Conservation (phyloP, 2,797 vertebrate genomes). For the Sylvilagus floridanus region DNA sequence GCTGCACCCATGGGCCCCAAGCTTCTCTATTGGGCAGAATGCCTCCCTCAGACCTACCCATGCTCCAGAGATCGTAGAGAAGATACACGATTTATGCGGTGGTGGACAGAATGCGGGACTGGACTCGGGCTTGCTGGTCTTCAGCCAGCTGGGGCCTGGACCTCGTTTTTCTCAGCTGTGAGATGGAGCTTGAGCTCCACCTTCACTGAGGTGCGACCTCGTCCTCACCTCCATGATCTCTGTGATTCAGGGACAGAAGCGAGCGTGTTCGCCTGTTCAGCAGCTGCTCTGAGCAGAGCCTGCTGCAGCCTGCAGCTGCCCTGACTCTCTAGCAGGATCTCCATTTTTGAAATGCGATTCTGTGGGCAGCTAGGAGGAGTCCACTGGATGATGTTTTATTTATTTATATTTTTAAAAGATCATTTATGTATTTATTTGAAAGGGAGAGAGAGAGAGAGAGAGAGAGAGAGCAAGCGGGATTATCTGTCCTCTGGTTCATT, state of each 20-base stretch:
- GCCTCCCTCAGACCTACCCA: not conserved
- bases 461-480: too few relatives aligned
- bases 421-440: too few relatives aligned
- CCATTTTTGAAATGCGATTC: not conserved
- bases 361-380: not conserved
- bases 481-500: too few relatives aligned
- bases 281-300: not conserved
- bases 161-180: not conserved
- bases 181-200: not conserved
- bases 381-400: not conserved
- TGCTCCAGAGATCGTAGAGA: not conserved
- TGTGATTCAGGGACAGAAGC: not conserved
- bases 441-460: too few relatives aligned
- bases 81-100: not conserved
- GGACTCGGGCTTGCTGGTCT: not conserved
- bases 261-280: not conserved
- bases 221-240: not conserved
- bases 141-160: not conserved
- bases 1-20: not conserved
- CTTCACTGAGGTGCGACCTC: not conserved
- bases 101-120: not conserved
- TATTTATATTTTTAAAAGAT: too few relatives aligned
- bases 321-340: not conserved
- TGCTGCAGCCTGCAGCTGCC: constrained; percentile 5
- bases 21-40: not conserved